phyloP scores from a whole-genome alignment of 2,113 vertebrate species.

The Ptilorrhoa leucosticta region DNA sequence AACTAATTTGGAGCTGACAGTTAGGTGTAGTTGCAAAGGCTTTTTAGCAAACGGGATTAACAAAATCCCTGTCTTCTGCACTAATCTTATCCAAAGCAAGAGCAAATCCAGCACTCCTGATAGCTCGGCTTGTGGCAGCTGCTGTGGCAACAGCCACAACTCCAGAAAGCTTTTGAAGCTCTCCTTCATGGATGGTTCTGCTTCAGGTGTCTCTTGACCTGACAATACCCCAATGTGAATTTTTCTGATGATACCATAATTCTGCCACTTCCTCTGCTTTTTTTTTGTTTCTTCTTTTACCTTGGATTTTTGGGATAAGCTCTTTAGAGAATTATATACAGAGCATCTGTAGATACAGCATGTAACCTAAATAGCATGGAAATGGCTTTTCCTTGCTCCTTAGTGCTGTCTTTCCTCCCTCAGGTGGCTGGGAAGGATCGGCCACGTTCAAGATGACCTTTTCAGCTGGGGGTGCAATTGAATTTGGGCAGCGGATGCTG shows the following conservation, averaged over 20 bases:
- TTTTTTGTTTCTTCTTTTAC: not conserved
- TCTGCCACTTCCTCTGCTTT: not conserved
- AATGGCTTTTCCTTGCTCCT: not conserved
- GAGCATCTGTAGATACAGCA: not conserved
- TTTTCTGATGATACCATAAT: not conserved
- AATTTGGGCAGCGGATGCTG: conserved; percentile 95
- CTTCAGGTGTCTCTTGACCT: not conserved
- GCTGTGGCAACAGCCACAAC: not conserved
- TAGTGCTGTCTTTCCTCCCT: not conserved
- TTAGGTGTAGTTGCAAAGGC: not conserved
- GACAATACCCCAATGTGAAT: not conserved
- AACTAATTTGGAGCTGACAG: conserved; percentile 17
- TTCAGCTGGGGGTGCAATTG: conserved; percentile 89
- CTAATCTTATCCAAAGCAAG: conserved; percentile 9
- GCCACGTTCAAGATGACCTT: conserved; percentile 87
- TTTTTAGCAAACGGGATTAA: conserved; percentile 30
- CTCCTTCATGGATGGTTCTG: not conserved
- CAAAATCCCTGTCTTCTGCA: conserved; percentile 16
- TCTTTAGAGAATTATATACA: not conserved
- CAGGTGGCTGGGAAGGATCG: conserved; percentile 95
- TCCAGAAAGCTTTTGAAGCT: not conserved
- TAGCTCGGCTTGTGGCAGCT: not conserved
- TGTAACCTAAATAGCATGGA: not conserved
- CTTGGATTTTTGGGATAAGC: not conserved
- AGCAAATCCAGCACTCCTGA: conserved; percentile 22